Evolutionary conservation across 2,113 vertebrate genomes (phyloP).

Genomic region (Bubo scandiacus): DNA sequence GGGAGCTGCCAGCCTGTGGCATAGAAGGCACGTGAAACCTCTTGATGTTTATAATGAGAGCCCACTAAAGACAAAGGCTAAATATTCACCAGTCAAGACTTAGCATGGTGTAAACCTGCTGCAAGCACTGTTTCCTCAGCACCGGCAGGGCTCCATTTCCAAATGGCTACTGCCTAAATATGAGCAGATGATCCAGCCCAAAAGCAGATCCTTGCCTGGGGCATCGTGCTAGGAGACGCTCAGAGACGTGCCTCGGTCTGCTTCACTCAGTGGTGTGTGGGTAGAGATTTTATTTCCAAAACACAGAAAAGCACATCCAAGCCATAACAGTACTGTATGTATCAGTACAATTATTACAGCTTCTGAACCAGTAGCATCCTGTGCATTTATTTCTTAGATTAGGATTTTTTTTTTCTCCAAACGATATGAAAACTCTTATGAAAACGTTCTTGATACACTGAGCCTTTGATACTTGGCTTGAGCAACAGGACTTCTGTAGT

Average conservation of each 20-base stretch:
- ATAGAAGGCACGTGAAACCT: not conserved
- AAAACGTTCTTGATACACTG: not conserved
- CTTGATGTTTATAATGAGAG: not conserved
- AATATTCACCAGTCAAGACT: not conserved
- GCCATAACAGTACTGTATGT: not conserved
- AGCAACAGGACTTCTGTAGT: not conserved
- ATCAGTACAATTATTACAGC: not conserved
- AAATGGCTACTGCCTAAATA: not conserved
- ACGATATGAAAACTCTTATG: not conserved
- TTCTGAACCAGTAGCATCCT: not conserved
- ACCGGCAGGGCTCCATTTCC: not conserved
- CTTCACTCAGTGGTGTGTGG: not conserved
- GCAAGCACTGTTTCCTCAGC: not conserved
- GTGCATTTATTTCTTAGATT: not conserved
- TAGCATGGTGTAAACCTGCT: not conserved
- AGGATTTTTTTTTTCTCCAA: not conserved
- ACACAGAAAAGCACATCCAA: not conserved
- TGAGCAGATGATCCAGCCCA: not conserved
- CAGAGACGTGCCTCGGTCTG: fast-evolving
- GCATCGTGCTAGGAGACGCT: not conserved
- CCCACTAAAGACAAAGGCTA: not conserved
- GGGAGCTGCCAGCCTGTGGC: not conserved
- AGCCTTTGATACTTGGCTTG: not conserved
- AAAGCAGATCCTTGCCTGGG: not conserved
- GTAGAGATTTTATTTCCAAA: not conserved